Conservation (phyloP, 2,113 vertebrate genomes). For the Gila orcuttii region DNA sequence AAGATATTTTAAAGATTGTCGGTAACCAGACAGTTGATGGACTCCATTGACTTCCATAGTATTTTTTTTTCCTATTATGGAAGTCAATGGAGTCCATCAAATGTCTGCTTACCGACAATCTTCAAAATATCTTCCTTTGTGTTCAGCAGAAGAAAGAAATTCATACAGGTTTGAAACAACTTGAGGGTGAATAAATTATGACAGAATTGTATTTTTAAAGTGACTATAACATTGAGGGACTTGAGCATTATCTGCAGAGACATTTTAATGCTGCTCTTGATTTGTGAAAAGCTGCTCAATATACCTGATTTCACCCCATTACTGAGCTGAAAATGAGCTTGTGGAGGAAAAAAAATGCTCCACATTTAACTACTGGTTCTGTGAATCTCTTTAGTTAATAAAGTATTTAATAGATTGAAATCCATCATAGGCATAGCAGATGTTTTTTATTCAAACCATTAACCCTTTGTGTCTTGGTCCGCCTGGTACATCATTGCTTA, state of each 20-base stretch:
- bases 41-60: too few species aligned
- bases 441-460: slow-evolving; percentile 20
- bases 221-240: too few species aligned
- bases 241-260: neutral
- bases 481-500: neutral
- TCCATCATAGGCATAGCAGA: slow-evolving; percentile 13
- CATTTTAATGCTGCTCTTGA: neutral
- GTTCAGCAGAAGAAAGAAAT: too few species aligned
- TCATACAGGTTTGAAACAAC: too few species aligned
- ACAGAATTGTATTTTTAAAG: too few species aligned
- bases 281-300: neutral
- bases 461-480: slow-evolving; percentile 3
- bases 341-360: neutral
- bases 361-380: neutral
- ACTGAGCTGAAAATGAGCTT: slow-evolving; percentile 11
- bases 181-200: too few species aligned
- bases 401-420: slow-evolving; percentile 27
- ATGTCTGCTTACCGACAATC: too few species aligned
- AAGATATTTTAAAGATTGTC: too few species aligned
- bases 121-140: too few species aligned
- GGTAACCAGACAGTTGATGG: too few species aligned
- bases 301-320: slow-evolving; percentile 2
- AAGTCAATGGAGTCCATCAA: too few species aligned
- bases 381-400: neutral
- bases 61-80: too few species aligned